Conservation (phyloP, 53 echinoderm and acorn worm species). For the Hippasteria phrygiana region DNA sequence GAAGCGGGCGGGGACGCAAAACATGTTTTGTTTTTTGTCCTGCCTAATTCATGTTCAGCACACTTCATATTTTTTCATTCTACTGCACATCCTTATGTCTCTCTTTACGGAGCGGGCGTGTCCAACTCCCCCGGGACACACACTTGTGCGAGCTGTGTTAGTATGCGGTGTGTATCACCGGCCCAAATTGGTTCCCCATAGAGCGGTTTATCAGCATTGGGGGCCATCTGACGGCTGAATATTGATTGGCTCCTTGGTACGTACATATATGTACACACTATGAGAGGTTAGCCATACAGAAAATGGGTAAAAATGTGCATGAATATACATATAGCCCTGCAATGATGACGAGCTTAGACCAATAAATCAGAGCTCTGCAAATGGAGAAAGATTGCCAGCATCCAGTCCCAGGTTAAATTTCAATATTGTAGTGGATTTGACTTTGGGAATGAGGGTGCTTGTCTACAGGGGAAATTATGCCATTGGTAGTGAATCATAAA, state of each 20-base stretch:
- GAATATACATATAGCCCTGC: not conserved
- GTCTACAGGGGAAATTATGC: too few relatives aligned
- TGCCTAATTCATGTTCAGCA: not conserved
- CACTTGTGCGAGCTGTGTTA: not conserved
- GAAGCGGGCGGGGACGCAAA: too few relatives aligned
- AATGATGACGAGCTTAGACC: not conserved
- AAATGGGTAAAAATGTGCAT: not conserved
- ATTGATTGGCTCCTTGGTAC: conserved; percentile 4
- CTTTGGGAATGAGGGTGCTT: too few relatives aligned
- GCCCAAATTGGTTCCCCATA: not conserved
- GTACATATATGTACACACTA: not conserved
- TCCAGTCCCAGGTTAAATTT: not conserved
- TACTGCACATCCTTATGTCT: not conserved
- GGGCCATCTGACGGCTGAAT: conserved; percentile 1
- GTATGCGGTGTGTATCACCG: not conserved
- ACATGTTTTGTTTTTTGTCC: too few relatives aligned
- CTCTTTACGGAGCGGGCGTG: not conserved
- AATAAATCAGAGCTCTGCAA: not conserved
- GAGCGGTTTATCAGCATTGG: not conserved
- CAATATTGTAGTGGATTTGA: too few relatives aligned
- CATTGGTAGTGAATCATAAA: too few relatives aligned
- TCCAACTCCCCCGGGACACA: not conserved
- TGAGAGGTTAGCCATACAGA: not conserved
- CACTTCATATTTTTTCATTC: not conserved
- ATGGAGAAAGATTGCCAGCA: not conserved